Evolutionary conservation across 2,797 vertebrate genomes (phyloP).

Genomic region (Miichthys miiuy): DNA sequence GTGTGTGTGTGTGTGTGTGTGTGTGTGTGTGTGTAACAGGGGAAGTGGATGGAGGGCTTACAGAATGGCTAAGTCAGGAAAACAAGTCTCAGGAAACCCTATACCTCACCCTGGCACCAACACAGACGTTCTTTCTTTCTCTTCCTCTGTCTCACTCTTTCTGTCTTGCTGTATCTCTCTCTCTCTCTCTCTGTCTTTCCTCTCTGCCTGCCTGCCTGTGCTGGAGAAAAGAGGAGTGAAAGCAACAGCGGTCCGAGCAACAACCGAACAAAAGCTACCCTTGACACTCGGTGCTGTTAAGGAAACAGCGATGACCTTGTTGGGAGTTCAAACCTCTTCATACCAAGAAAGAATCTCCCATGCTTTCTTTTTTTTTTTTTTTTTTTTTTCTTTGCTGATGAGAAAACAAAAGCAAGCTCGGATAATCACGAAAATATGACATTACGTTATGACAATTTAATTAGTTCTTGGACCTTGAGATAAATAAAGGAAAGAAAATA

Average conservation of each 20-base stretch:
- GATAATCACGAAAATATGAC: background rate
- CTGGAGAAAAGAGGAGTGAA: conserved; percentile 47
- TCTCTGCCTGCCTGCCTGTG: conserved; percentile 18
- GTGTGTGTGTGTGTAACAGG: conserved; percentile 48
- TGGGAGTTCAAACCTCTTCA: conserved; percentile 18
- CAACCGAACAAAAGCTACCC: conserved; percentile 49
- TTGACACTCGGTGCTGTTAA: conserved; percentile 51
- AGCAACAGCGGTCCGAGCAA: conserved; percentile 44
- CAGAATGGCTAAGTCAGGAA: conserved; percentile 79
- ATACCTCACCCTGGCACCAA: conserved; percentile 75
- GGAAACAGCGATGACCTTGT: conserved; percentile 48
- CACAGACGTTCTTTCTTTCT: conserved; percentile 77
- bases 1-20: conserved; percentile 50
- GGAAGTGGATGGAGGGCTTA: conserved; percentile 79
- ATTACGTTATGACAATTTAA: background rate
- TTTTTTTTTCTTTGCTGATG: background rate
- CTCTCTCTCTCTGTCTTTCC: background rate
- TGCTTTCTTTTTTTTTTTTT: background rate
- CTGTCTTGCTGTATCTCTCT: conserved; percentile 41
- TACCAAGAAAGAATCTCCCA: background rate
- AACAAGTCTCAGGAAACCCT: conserved; percentile 82
- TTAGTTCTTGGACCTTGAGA: background rate
- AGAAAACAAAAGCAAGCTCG: background rate
- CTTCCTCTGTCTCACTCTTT: conserved; percentile 49
- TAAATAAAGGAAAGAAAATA: background rate